Conservation (phyloP, 1,140 invertebrate species). For the Psix sp. region DNA sequence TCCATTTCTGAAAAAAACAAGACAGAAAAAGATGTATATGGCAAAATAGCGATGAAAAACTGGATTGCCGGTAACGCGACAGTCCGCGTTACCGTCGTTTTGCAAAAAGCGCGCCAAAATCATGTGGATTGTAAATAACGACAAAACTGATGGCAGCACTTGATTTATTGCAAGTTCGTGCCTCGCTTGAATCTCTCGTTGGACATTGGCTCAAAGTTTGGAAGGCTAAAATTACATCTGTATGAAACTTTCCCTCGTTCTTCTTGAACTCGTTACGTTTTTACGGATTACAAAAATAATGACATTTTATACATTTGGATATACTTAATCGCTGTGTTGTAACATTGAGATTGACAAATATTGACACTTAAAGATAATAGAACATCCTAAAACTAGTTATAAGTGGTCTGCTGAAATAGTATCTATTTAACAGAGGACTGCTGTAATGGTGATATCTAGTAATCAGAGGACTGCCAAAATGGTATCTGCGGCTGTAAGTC, state of each 20-base stretch:
- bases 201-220: slow-evolving; percentile 29
- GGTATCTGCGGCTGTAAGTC: slow-evolving; percentile 35
- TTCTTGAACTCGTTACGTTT: too few relatives aligned
- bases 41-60: slow-evolving; percentile 5
- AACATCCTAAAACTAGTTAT: too few relatives aligned
- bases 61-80: slow-evolving; percentile 11
- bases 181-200: too few relatives aligned
- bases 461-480: too few relatives aligned
- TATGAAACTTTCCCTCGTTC: too few relatives aligned
- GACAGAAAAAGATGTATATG: slow-evolving; percentile 21
- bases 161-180: slow-evolving; percentile 34
- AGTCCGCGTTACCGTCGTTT: slow-evolving; percentile 5
- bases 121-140: slow-evolving; percentile 10
- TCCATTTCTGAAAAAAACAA: slow-evolving; percentile 59
- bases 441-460: too few relatives aligned
- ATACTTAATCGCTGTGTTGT: too few relatives aligned
- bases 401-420: too few relatives aligned
- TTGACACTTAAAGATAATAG: background rate
- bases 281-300: background rate
- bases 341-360: too few relatives aligned
- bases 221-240: background rate
- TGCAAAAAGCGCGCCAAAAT: slow-evolving; percentile 23
- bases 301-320: background rate
- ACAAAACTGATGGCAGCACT: slow-evolving; percentile 11
- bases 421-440: too few relatives aligned